A percentile compares a stretch with the other conserved stretches of the same genome.
Evolutionary conservation across 2,888 invertebrate genomes (phyloP).

Genomic region (Scaptomyza flava): DNA sequence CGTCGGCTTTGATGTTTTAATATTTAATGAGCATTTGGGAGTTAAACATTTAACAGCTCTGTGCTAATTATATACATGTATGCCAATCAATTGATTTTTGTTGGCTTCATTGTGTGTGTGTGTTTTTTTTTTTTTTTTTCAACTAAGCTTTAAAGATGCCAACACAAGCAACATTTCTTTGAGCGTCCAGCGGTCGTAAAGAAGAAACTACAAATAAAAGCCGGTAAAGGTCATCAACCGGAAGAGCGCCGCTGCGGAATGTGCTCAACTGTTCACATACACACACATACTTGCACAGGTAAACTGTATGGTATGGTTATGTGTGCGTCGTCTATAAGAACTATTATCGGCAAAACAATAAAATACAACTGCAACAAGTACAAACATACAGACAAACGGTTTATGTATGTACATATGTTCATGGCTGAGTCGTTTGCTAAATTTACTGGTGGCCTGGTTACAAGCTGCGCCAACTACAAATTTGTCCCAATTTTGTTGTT

Average conservation of each 20-base stretch:
- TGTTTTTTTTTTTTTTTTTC: neutral
- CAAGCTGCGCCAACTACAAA: constrained; percentile 69
- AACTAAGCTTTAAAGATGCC: constrained; percentile 9
- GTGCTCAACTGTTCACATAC: constrained; percentile 26
- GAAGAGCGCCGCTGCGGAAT: constrained; percentile 71
- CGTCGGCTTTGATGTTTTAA: constrained; percentile 5
- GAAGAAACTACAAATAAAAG: constrained; percentile 69
- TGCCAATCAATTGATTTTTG: constrained; percentile 13
- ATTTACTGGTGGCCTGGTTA: constrained; percentile 75
- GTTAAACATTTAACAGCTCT: constrained; percentile 50
- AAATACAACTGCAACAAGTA: constrained; percentile 35
- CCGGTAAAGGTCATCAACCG: constrained; percentile 84
- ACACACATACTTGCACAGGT: neutral
- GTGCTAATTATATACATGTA: constrained; percentile 42
- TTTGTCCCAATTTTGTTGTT: constrained; percentile 75
- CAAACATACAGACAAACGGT: constrained; percentile 1
- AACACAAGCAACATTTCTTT: constrained; percentile 28
- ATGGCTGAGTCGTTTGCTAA: constrained; percentile 71
- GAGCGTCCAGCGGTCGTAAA: constrained; percentile 37
- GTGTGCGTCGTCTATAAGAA: constrained; percentile 45
- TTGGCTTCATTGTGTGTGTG: neutral
- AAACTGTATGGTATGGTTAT: constrained; percentile 17
- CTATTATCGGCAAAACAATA: constrained; percentile 53
- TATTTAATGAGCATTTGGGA: constrained; percentile 39
- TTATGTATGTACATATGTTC: constrained; percentile 34